Evolutionary conservation across 2,797 vertebrate genomes (phyloP).

Genomic region (Naso thynnoides): DNA sequence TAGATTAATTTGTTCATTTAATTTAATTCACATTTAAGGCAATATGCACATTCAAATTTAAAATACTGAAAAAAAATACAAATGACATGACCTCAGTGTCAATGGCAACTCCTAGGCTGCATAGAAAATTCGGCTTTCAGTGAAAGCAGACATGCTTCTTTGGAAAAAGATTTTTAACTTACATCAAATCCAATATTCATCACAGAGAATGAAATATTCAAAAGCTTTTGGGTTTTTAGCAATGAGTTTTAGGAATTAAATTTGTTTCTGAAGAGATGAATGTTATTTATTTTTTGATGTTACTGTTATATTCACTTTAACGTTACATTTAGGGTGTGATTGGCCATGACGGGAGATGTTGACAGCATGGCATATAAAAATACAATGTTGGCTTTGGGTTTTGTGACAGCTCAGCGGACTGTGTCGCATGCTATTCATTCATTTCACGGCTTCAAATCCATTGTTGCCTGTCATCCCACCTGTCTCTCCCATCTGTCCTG

Average conservation of each 20-base stretch:
- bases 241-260: constrained; percentile 22
- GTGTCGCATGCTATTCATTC: constrained; percentile 29
- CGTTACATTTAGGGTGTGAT: constrained; percentile 40
- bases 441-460: constrained; percentile 39
- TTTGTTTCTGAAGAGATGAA: constrained; percentile 16
- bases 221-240: constrained; percentile 16
- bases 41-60: no score
- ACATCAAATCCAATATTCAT: constrained; percentile 37
- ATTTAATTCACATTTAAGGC: no score
- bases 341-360: constrained; percentile 34
- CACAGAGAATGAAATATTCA: constrained; percentile 32
- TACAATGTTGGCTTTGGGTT: constrained; percentile 23
- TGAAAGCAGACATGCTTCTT: neutral
- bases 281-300: neutral
- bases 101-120: no score
- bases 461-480: constrained; percentile 57
- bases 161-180: neutral
- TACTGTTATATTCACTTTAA: constrained; percentile 16
- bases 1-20: no score
- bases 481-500: constrained; percentile 59
- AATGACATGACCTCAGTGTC: no score
- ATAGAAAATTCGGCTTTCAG: neutral
- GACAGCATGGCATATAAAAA: constrained; percentile 11
- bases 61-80: no score
- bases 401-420: constrained; percentile 41